phyloP scores from a whole-genome alignment of 1,140 invertebrate species.

The Polypedilum vanderplanki region DNA sequence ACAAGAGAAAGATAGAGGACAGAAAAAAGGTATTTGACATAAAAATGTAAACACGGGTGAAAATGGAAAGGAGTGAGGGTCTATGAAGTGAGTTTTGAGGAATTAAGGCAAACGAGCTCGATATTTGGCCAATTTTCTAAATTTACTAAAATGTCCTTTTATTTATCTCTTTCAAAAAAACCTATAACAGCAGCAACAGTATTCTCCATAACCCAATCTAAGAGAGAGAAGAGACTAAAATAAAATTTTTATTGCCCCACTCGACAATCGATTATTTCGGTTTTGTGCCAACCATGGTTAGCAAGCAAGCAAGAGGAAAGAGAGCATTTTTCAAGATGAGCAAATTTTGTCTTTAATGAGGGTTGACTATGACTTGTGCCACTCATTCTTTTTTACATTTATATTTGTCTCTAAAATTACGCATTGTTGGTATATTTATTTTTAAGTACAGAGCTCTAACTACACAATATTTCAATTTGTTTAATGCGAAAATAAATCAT shows the following conservation, averaged over 20 bases:
- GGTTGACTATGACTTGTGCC: not conserved
- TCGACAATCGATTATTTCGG: not conserved
- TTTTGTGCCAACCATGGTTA: not conserved
- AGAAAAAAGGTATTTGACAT: slow-evolving; percentile 18
- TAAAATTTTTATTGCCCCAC: too few relatives aligned
- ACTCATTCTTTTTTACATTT: not conserved
- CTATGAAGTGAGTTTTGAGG: too few relatives aligned
- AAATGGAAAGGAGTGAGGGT: not conserved
- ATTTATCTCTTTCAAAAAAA: not conserved
- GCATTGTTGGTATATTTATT: not conserved
- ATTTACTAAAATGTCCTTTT: not conserved
- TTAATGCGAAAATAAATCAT: slow-evolving; percentile 14
- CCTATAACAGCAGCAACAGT: too few relatives aligned
- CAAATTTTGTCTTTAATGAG: not conserved
- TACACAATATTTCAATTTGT: slow-evolving; percentile 4
- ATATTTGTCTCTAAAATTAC: not conserved
- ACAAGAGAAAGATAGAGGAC: not conserved
- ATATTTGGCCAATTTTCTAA: not conserved
- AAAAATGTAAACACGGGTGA: not conserved
- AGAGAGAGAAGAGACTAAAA: too few relatives aligned
- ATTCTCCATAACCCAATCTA: too few relatives aligned
- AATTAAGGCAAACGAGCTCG: not conserved
- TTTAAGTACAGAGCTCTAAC: not conserved
- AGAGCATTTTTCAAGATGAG: too few relatives aligned
- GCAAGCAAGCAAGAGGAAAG: too few relatives aligned